Base-by-base conservation (phyloP, 2,797 vertebrate species). In the Iguana delicatissima region DNA sequence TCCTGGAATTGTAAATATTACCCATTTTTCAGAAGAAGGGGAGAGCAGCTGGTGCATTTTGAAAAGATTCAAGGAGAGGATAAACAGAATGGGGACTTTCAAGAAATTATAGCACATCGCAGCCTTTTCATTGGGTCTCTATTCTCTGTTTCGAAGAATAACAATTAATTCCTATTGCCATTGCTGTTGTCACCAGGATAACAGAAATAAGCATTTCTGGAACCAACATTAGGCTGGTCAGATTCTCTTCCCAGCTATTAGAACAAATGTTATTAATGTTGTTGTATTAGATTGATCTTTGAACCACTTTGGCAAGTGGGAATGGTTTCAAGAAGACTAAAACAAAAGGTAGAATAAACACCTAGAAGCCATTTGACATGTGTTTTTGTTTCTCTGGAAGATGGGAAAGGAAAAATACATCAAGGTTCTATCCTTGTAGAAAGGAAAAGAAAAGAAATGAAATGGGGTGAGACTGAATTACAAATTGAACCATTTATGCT, bases 251-350 rank as follows among this genome's bases (percentile, higher is more conserved):
- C 67, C 89, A 72, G 86, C 14, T 29, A 80, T 91, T 24, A 26
- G 50, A 72, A 87, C 67, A 24, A 64, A 24, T 20, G 20, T 10
- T 86, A 52, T 86, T 59, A 67, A 57, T 85, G 32, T 84, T 86
- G 42, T 87, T 93, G 92, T 80, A 80, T 95, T 80, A 92, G 85
- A 86, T 94, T n/a, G 38, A 86, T 64, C 91, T 94, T 79, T 42
- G 92, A 95, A 95, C 87, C 93, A 91, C 85, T 1, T 2, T 93
- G 91, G 91, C 59, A 82, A 92, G 82, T 89, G 80, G 55, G 91
- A 95, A 72, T 93, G 92, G 92, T 94, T 94, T 95, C 95, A 96
- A 94, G 92, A 46, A 46, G 42, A 46, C 42, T 46, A 46, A 46
- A 46, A 46, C 42, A 93, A 92, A 84, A 93, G 89, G 96, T 92